Percentiles rank a stretch among this genome's conserved stretches.
phyloP scores from a whole-genome alignment of 2,113 vertebrate species.

The Nannospalax galili region DNA sequence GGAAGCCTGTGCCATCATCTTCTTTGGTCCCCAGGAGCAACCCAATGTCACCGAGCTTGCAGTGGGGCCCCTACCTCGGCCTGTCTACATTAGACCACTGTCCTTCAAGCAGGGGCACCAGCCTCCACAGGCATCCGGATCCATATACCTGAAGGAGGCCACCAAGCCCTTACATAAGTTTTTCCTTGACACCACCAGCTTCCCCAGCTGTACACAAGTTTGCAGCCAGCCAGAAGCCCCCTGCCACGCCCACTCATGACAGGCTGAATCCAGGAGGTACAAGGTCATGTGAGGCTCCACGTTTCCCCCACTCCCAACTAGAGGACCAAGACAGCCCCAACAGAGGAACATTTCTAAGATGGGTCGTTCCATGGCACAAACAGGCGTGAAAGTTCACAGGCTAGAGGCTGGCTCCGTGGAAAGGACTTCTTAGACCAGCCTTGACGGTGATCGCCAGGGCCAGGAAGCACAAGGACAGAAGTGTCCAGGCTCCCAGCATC shows the following conservation, averaged over 20 bases:
- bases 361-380: too few relatives aligned
- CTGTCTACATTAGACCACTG: constrained; percentile 81
- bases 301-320: too few relatives aligned
- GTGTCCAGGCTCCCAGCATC: neutral
- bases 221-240: too few relatives aligned
- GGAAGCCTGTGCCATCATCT: constrained; percentile 89
- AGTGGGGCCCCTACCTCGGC: constrained; percentile 28
- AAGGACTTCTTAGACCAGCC: too few relatives aligned
- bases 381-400: too few relatives aligned
- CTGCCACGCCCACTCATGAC: too few relatives aligned
- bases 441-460: neutral
- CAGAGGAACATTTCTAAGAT: too few relatives aligned
- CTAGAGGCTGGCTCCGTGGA: too few relatives aligned
- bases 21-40: constrained; percentile 90
- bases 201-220: too few relatives aligned
- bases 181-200: constrained; percentile 88
- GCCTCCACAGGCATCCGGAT: constrained; percentile 87
- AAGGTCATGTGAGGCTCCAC: too few relatives aligned
- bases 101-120: constrained; percentile 63
- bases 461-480: neutral
- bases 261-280: too few relatives aligned
- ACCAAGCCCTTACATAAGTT: constrained; percentile 84
- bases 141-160: constrained; percentile 84
- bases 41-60: constrained; percentile 72
- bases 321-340: too few relatives aligned